phyloP scores from a whole-genome alignment of 2,797 vertebrate species.

The Otolemur crassicaudatus region DNA sequence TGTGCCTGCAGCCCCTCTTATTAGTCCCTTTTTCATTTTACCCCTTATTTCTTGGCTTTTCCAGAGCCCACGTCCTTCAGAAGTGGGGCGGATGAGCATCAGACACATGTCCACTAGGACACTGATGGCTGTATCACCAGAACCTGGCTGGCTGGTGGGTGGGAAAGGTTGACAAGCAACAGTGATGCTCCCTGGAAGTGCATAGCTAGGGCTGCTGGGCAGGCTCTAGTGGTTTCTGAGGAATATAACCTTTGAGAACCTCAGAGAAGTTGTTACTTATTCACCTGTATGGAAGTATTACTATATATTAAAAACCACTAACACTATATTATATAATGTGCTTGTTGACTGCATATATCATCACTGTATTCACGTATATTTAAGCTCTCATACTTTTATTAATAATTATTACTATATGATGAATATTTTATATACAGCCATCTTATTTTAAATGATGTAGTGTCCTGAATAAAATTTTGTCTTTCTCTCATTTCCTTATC shows the following conservation, averaged over 20 bases:
- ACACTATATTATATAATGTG: background rate
- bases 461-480: background rate
- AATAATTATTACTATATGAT: background rate
- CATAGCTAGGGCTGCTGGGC: rapidly evolving
- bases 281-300: background rate
- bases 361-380: background rate
- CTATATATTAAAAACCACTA: background rate
- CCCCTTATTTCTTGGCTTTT: background rate
- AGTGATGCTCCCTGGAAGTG: background rate
- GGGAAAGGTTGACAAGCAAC: background rate
- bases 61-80: background rate
- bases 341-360: background rate
- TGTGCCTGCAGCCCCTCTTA: background rate
- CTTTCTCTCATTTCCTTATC: background rate
- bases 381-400: background rate
- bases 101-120: background rate
- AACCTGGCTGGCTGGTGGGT: background rate
- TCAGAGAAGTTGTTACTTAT: background rate
- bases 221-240: rapidly evolving
- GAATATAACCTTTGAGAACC: background rate
- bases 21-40: background rate
- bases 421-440: background rate
- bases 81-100: background rate
- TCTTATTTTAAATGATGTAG: background rate
- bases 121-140: background rate